These are phyloP conservation scores for Orthonyx spaldingii DNA, from an alignment of 2,113 vertebrate genomes.

Conservation along the genomic window DNA sequence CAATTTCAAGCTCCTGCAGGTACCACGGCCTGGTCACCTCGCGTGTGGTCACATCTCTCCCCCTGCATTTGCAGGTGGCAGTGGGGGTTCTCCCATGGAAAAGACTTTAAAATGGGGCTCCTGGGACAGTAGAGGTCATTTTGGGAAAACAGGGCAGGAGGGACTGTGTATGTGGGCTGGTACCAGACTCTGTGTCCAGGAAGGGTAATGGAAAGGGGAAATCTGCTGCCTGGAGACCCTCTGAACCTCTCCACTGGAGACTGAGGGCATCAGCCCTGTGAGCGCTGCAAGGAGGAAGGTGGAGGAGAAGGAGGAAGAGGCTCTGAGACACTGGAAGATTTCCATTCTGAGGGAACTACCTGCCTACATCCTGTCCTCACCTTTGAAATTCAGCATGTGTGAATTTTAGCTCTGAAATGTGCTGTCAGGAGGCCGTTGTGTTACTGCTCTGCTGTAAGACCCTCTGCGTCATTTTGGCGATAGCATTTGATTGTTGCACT, in stretches of 20 bases:
- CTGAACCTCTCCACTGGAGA: not conserved
- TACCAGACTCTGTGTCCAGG: not conserved
- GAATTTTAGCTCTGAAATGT: not conserved
- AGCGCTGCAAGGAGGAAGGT: accelerated
- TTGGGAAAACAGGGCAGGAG: not conserved
- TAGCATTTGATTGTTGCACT: conserved; percentile 47
- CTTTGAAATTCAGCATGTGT: not conserved
- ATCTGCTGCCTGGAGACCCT: not conserved
- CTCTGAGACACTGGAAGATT: not conserved
- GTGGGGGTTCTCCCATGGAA: not conserved
- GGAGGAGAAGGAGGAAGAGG: not conserved
- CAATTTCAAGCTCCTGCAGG: not conserved
- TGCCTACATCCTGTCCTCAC: not conserved
- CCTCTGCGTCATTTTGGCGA: not conserved
- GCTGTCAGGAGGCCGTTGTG: not conserved
- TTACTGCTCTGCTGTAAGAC: not conserved
- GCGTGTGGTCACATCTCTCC: not conserved
- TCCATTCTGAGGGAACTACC: not conserved
- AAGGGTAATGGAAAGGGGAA: not conserved
- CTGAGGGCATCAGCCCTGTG: not conserved
- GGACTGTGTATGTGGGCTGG: not conserved
- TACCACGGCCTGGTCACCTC: not conserved
- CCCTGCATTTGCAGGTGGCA: not conserved
- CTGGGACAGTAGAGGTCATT: not conserved
- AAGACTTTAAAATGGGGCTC: not conserved